These are phyloP conservation scores for Pocillopora verrucosa DNA, from an alignment of 64 coral and sea anemone species.

Conservation along the genomic window DNA sequence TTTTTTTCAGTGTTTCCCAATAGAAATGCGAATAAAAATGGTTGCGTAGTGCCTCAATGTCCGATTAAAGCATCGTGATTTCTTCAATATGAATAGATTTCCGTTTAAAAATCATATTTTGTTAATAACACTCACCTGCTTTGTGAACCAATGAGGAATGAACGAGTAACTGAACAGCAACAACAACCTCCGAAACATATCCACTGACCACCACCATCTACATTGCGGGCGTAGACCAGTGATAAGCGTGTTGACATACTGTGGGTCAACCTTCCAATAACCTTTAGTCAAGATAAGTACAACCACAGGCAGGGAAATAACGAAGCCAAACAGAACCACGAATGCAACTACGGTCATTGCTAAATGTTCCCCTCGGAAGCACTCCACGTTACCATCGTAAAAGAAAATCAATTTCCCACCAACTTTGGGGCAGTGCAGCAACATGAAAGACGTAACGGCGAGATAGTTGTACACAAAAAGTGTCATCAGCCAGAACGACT, in stretches of 20 bases:
- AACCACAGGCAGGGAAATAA: slow-evolving; percentile 68
- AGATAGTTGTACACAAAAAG: slow-evolving; percentile 82
- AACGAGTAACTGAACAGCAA: slow-evolving; percentile 73
- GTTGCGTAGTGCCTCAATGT: too few relatives aligned
- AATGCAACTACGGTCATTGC: slow-evolving; percentile 65
- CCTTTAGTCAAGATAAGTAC: slow-evolving; percentile 71
- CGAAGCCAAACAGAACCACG: slow-evolving; percentile 45
- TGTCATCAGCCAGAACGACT: slow-evolving; percentile 89
- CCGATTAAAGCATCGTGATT: too few relatives aligned
- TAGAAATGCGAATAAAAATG: too few relatives aligned
- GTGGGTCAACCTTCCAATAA: slow-evolving; percentile 80
- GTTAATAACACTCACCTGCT: slow-evolving; percentile 55
- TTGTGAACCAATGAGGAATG: slow-evolving; percentile 52
- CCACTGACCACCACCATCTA: slow-evolving; percentile 89
- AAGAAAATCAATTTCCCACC: slow-evolving; percentile 70
- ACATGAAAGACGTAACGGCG: slow-evolving; percentile 64
- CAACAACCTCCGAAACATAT: slow-evolving; percentile 70
- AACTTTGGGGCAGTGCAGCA: slow-evolving; percentile 77
- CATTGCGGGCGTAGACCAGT: slow-evolving; percentile 62
- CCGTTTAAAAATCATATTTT: neutral
- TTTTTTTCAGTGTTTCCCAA: too few relatives aligned
- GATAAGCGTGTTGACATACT: slow-evolving; percentile 81
- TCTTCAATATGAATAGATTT: too few relatives aligned
- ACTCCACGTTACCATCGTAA: slow-evolving; percentile 79
- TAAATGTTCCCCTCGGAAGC: slow-evolving; percentile 69